phyloP scores from a whole-genome alignment of 2,797 vertebrate genomes.

The Sebastes itinus region DNA sequence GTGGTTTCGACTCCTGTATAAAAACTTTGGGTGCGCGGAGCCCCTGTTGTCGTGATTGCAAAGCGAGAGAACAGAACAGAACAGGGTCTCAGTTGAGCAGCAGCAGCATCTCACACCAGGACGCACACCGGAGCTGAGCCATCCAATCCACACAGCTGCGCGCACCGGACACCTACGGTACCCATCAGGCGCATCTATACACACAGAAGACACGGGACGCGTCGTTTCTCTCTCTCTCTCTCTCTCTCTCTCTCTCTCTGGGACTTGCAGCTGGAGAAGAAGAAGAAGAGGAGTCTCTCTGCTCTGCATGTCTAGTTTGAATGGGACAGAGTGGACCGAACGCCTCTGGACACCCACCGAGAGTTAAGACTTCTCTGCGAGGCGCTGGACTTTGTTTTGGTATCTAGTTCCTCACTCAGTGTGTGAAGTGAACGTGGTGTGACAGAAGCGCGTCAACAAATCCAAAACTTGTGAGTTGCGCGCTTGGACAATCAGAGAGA shows the following conservation, averaged over 20 bases:
- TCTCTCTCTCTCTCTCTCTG: background rate
- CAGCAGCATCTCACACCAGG: conserved; percentile 60
- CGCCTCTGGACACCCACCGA: background rate
- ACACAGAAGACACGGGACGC: conserved; percentile 37
- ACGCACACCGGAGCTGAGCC: conserved; percentile 42
- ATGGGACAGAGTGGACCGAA: conserved; percentile 32
- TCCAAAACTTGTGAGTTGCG: conserved; percentile 23
- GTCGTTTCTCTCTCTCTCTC: background rate
- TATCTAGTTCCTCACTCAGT: conserved; percentile 8
- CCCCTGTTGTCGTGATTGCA: conserved; percentile 84
- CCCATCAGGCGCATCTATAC: background rate
- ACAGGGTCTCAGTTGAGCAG: conserved; percentile 56
- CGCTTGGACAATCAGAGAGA: conserved; percentile 19
- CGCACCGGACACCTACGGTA: conserved; percentile 40
- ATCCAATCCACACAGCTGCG: conserved; percentile 5
- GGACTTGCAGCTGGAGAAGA: conserved; percentile 24
- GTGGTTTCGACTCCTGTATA: conserved; percentile 88
- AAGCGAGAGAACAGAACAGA: conserved; percentile 46
- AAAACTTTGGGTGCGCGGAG: conserved; percentile 87
- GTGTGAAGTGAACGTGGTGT: conserved; percentile 30
- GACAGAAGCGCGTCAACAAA: conserved; percentile 53
- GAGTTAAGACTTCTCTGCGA: background rate
- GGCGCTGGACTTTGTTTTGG: conserved; percentile 32
- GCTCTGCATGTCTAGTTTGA: conserved; percentile 13
- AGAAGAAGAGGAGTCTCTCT: background rate